Base-by-base conservation (phyloP, 2,797 vertebrate species). In the Lophotriccus pileatus region DNA sequence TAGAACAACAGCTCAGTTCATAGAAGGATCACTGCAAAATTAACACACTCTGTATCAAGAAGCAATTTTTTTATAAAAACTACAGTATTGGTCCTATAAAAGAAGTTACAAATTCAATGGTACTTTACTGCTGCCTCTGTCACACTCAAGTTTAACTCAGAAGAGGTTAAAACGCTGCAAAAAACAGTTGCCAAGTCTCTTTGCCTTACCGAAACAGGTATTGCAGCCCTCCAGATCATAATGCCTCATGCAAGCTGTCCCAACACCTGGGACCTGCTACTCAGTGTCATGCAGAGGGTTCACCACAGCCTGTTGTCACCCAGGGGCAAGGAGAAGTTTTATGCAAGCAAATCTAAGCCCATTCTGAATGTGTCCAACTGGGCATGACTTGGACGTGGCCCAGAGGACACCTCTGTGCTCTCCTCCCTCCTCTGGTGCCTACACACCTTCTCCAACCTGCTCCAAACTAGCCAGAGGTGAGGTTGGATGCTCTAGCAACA, bases 151-250 rank as follows among this genome's bases (percentile, higher is more conserved):
- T 68, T 84, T 28, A 74, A 44, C 10, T 70, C 60, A 21, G 14
- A 24, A 84, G 52, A 88, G 27, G 25, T 10, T 69, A 58, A 78
- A 73, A 14, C 9, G 6, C 4, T 10, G 19, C 3, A 0, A 15
- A n/a, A 69, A 70, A 14, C 3, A 60, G 60, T 2, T 62, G 21
- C 24, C 20, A 53, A 41, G 12, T 23, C 32, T 82, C 30, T 68
- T 21, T 53, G 9, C 15, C 22, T 27, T 24, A 2, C 0, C 9
- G 12, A 46, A 44, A 43, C 14, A 14, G 14, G 7, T 8, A 34
- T 1, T 21, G 49, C 0, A 78, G 73, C 32, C 28, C 23, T 50
- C 4, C 28, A 56, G n/a, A 8, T 25, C 20, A 24, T 16, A 24
- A 6, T 2, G n/a, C 3, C 55, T 73, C 5, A 0, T 0, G 1